Base-by-base conservation (phyloP, 2,888 invertebrate species). In the Chymomyza procnemis region DNA sequence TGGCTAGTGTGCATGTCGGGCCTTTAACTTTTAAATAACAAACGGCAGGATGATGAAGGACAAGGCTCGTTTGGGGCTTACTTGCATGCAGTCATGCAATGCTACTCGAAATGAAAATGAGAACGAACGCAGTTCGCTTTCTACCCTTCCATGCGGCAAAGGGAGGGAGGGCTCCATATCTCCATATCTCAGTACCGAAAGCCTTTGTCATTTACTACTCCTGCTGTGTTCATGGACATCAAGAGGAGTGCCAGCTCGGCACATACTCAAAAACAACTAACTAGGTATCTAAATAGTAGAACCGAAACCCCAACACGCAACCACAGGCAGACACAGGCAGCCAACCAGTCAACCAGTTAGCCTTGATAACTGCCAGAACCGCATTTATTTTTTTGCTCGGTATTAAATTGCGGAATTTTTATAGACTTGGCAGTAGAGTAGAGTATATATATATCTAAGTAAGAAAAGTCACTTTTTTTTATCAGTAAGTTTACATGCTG, bases 1-100 rank as follows among this genome's bases (percentile, higher is more conserved):
- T 8, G 18, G 22, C 22, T 69, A 22, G 54, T 50, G 41, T 34
- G 52, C 63, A 59, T 22, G 56, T 30, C 52, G 73, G 74, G 59
- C 73, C 67, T 66, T 70, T 69, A 74, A 69, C 75, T 83, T 75
- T 69, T 71, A 81, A 88, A 84, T 76, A 63, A 66, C 71, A 73
- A 41, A 14, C 21, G 22, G 54, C 52, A 50, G 22, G 16, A 26
- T 64, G 16, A 26, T 64, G 64, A 61, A 64, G 63, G 74, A 74
- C 66, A 70, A 63, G 80, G 71, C 56, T 30, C 52, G 66, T 64
- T 61, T 54, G 21, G 58, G 21, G n/a, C n/a, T n/a, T n/a, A n/a
- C 74, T 86, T 69, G 87, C 83, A 86, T 83, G 88, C 87, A 80
- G 82, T 80, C 83, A 83, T 88, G 83, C 88, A 86, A 83, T 81